Evolutionary conservation across 2,888 invertebrate species (phyloP), one percentile per base, ranked within the genome.

Genomic region (Nezara viridula): DNA sequence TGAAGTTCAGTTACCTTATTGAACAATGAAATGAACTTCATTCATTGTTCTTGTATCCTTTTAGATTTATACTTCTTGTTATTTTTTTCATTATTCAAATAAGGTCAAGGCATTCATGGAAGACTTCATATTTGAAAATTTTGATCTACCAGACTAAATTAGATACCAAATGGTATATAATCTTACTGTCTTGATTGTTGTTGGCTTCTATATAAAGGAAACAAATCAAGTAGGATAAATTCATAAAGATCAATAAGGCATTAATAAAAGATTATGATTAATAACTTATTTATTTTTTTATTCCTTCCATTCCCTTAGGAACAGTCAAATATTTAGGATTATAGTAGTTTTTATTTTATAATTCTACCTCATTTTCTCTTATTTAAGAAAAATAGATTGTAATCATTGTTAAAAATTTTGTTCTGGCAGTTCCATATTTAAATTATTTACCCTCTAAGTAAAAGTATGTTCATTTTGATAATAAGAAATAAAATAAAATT

Each of bases 41-140:
- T 77, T 40, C 37, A 77, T 37, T 21, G 40, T 24, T 21, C 24
- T 40, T 40, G 21, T 77, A 21, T 19, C 40, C 77, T 77, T 37
- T 77, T 21, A 77, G 21, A 21, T 77, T 21, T 77, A 77, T 16
- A 24, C n/a, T 40, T 44, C 44, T 44, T 44, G 9, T 55, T 60
- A n/a, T 60, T 60, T 60, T 60, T 73, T 44, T 44, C 81, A 81
- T 44, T 81, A 32, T 47, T 81, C 44, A 37, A 81, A 81, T 81
- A 81, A 81, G 16, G n/a, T n/a, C 81, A 81, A 81, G 81, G 81
- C 81, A 81, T 81, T 44, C 44, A 81, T 81, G 81, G 81, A 81
- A 81, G 81, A 81, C 81, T 81, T 81, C 37, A n/a, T 81, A 47
- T 81, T 81, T 81, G 81, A 81, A 44, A 81, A 81, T 47, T 44